Conservation (phyloP, 1,140 invertebrate genomes). For the Cydia splendana region DNA sequence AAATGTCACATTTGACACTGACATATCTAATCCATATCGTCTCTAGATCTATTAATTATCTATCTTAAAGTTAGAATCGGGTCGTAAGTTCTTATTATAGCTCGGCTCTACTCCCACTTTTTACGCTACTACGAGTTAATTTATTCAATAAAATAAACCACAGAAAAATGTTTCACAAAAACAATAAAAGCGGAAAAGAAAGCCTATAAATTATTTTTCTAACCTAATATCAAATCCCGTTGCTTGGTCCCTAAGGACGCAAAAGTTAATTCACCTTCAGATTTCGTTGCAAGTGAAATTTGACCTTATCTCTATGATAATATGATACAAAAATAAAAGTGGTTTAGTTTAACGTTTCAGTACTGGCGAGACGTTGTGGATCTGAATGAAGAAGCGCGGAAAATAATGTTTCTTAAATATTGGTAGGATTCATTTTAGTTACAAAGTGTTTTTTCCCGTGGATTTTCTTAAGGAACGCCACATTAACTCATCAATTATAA, state of each 20-base stretch:
- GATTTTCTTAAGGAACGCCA: neutral
- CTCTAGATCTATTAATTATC: too few species aligned
- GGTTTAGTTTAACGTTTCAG: neutral
- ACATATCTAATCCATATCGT: too few species aligned
- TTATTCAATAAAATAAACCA: slow-evolving; percentile 9
- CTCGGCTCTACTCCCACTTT: too few species aligned
- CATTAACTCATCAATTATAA: neutral
- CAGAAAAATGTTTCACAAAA: slow-evolving; percentile 20
- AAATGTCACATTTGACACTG: too few species aligned
- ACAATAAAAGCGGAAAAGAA: slow-evolving; percentile 24
- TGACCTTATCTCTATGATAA: neutral
- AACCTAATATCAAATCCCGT: slow-evolving; percentile 30
- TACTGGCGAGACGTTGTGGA: slow-evolving; percentile 4
- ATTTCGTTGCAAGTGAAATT: neutral
- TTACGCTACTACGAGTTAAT: slow-evolving; percentile 3
- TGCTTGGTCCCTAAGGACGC: slow-evolving; percentile 4
- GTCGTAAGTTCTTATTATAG: too few species aligned
- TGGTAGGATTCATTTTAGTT: neutral
- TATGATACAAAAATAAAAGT: neutral
- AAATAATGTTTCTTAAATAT: neutral
- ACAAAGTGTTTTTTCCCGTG: neutral
- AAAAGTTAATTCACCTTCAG: slow-evolving; percentile 23
- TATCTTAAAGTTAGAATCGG: too few species aligned
- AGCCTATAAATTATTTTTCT: slow-evolving; percentile 33
- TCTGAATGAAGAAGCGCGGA: neutral